phyloP scores from a whole-genome alignment of 35 echinoderm and acorn worm species.

The Lytechinus variegatus region DNA sequence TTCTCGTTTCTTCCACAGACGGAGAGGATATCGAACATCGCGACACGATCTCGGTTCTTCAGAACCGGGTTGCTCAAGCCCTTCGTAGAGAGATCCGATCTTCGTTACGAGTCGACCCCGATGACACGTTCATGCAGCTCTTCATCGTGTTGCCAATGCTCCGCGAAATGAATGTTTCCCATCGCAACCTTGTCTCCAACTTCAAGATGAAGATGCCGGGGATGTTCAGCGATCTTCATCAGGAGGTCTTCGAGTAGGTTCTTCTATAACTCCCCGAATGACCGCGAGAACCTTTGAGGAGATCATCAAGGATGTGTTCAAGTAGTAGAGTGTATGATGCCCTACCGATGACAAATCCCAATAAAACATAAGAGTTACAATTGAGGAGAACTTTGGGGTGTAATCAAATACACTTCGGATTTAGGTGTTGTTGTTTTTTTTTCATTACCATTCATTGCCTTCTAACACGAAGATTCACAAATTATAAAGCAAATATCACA shows the following conservation, averaged over 20 bases:
- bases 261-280: neutral
- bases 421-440: no score
- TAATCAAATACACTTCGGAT: no score
- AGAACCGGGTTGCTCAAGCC: conserved; percentile 14
- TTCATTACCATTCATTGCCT: no score
- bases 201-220: conserved; percentile 50
- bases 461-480: no score
- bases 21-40: conserved; percentile 6
- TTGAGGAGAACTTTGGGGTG: no score
- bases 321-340: no score
- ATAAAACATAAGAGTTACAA: no score
- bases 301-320: no score
- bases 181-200: conserved; percentile 15
- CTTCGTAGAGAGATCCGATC: neutral
- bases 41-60: neutral
- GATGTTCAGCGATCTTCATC: conserved; percentile 48
- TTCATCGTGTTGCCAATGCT: conserved; percentile 31
- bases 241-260: conserved; percentile 41
- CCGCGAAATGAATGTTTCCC: conserved; percentile 23
- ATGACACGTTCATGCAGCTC: conserved; percentile 33
- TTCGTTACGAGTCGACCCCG: conserved; percentile 18
- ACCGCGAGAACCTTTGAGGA: no score
- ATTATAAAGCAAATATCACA: no score
- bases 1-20: conserved; percentile 22
- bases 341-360: no score